Base-by-base conservation (phyloP, 2,888 invertebrate genomes). In the Zygogramma bicolorata region DNA sequence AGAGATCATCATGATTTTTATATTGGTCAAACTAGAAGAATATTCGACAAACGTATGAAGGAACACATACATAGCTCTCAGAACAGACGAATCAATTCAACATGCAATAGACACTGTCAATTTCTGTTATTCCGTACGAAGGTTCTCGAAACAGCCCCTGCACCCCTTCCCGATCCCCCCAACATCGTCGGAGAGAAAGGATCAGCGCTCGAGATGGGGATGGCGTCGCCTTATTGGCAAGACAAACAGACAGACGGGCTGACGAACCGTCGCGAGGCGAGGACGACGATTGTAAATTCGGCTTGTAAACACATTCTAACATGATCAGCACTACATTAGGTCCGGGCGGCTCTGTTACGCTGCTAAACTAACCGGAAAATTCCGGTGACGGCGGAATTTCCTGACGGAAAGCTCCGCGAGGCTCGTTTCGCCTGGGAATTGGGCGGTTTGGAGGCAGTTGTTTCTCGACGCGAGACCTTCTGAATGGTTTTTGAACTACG, bases 251-350 rank as follows among this genome's bases (percentile, higher is more conserved):
- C 81, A 40, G 79, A 79, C 81, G 49, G 77, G 80, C 83, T 85
- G 85, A 84, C 85, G 85, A 85, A 82, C 83, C 82, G 83, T 82
- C 83, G 82, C 82, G 49, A 84, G 85, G 84, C 84, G 85, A 85
- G 83, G 84, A 84, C 83, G 78, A 83, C 85, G 85, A 86, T 86
- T 87, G 86, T 86, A 87, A 87, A 87, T 87, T 87, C 86, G 85
- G 83, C 85, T 84, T 85, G 87, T 85, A 87, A 87, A 87, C 87
- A 87, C 86, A 87, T 87, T 87, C 87, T 87, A 87, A 87, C 87
- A 87, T 87, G 87, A 87, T 87, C 87, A 87, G 86, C 86, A 86
- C 86, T 86, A 86, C 86, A 87, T 87, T 87, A 87, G 85, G 85
- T 84, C 83, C 84, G 81, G 83, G 81, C 83, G 84, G 83, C 84